Conservation (phyloP, 1,140 invertebrate species). For the Brachionus manjavacas region DNA sequence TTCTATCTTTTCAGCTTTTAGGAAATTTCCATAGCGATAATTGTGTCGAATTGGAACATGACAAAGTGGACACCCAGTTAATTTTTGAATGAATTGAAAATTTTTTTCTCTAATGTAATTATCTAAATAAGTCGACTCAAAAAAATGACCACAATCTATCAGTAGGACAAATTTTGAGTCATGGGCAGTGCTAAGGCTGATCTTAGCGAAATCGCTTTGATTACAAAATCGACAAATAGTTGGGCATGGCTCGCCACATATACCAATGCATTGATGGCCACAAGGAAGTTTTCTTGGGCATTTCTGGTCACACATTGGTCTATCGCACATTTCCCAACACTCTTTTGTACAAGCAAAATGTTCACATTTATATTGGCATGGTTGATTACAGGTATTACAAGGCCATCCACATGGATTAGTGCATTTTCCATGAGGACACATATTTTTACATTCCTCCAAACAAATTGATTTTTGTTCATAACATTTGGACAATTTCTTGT, state of each 20-base stretch:
- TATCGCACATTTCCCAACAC: constrained; percentile 63
- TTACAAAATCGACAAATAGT: constrained; percentile 44
- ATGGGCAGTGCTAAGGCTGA: constrained; percentile 59
- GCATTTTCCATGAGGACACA: not conserved
- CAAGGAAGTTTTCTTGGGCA: constrained; percentile 58
- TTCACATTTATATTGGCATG: constrained; percentile 55
- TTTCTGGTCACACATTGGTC: constrained; percentile 57
- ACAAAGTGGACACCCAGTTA: constrained; percentile 65
- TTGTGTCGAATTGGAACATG: constrained; percentile 64
- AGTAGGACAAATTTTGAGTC: constrained; percentile 60
- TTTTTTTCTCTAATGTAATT: constrained; percentile 55
- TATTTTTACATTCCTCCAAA: constrained; percentile 54
- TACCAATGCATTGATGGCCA: constrained; percentile 62
- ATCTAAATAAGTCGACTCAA: constrained; percentile 63
- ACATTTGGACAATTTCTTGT: not conserved
- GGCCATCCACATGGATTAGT: not conserved
- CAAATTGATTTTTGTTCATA: too few species aligned
- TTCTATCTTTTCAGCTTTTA: not conserved
- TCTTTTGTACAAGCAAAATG: constrained; percentile 61
- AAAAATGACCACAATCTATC: constrained; percentile 64
- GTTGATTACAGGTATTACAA: constrained; percentile 60
- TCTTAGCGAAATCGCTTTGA: constrained; percentile 52
- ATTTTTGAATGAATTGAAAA: constrained; percentile 48
- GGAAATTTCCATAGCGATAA: constrained; percentile 45
- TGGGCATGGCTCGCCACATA: constrained; percentile 61